Conservation (phyloP, 2,797 vertebrate genomes). For the Vespertilio murinus region DNA sequence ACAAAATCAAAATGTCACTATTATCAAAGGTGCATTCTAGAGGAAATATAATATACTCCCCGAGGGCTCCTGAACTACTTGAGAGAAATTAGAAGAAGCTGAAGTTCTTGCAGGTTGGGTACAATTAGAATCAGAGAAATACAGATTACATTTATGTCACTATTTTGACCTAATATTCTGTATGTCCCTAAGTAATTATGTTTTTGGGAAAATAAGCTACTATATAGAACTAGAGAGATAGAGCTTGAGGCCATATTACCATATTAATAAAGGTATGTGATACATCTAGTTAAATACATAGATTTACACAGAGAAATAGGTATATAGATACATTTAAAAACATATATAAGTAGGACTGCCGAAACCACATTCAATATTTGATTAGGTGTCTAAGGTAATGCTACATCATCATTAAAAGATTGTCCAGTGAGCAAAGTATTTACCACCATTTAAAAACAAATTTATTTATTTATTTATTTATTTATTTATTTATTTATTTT, state of each 20-base stretch:
- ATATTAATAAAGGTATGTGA: background rate
- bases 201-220: background rate
- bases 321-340: background rate
- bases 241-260: background rate
- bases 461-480: too few species aligned
- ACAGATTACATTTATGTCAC: background rate
- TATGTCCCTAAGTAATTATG: background rate
- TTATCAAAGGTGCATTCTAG: background rate
- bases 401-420: constrained; percentile 58
- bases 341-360: background rate
- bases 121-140: background rate
- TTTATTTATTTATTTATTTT: too few species aligned
- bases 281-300: background rate
- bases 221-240: background rate
- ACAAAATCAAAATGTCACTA: background rate
- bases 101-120: background rate
- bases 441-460: background rate
- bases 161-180: background rate
- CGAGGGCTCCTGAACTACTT: background rate
- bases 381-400: background rate
- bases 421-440: background rate
- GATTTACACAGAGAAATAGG: background rate
- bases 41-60: background rate
- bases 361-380: constrained; percentile 34
- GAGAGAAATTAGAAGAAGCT: background rate